These are phyloP conservation scores for Callipepla californica DNA, from an alignment of 2,113 vertebrate species.

Conservation along the genomic window DNA sequence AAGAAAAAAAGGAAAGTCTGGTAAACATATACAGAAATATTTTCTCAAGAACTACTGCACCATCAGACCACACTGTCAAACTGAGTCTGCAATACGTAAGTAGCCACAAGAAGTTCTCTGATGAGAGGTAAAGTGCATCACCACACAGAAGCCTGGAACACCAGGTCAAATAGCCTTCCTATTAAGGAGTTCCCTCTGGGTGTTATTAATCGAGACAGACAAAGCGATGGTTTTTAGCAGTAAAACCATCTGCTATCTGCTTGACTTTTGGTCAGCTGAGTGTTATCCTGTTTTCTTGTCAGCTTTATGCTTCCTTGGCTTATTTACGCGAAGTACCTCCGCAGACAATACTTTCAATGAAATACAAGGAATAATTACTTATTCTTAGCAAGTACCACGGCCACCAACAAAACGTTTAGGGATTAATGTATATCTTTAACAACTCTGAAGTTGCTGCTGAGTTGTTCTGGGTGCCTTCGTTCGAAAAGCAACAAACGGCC, in stretches of 20 bases:
- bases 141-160: not conserved
- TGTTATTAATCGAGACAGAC: not conserved
- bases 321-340: not conserved
- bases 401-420: not conserved
- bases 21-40: not conserved
- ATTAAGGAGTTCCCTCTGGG: not conserved
- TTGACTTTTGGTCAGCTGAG: not conserved
- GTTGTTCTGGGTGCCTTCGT: not conserved
- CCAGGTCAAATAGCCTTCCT: not conserved
- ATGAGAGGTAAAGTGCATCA: not conserved
- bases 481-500: not conserved
- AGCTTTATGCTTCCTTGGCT: not conserved
- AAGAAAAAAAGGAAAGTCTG: not conserved
- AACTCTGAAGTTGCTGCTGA: not conserved
- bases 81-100: rapidly evolving
- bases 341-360: not conserved
- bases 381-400: not conserved
- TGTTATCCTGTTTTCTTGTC: not conserved
- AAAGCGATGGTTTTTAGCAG: not conserved
- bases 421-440: not conserved
- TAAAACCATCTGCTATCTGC: not conserved
- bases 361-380: not conserved
- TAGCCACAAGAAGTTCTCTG: not conserved
- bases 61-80: not conserved
- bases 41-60: not conserved